Conservation (phyloP, 2,888 invertebrate species). For the Trachelus stipa region DNA sequence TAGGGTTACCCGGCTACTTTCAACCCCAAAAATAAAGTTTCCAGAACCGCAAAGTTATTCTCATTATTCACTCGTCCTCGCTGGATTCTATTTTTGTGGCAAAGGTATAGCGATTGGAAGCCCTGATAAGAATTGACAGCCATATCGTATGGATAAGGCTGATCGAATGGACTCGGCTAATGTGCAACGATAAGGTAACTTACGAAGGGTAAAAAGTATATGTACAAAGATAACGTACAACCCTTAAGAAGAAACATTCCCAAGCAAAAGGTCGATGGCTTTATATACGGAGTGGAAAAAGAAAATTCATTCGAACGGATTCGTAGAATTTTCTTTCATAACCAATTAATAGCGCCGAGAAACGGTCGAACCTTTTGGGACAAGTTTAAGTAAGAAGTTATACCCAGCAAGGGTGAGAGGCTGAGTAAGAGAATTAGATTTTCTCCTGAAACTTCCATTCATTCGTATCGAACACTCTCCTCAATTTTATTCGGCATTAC, state of each 20-base stretch:
- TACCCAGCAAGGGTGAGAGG: not conserved
- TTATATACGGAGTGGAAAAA: not conserved
- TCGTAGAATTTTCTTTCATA: not conserved
- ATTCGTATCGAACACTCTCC: not conserved
- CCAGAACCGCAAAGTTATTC: not conserved
- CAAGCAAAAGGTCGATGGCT: not conserved
- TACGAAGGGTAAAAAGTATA: not conserved
- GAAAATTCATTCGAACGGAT: not conserved
- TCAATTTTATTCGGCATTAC: not conserved
- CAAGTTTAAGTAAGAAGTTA: slow-evolving; percentile 24
- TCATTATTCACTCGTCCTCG: not conserved
- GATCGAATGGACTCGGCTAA: not conserved
- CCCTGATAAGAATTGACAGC: not conserved
- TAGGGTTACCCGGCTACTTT: not conserved
- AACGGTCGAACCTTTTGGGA: not conserved
- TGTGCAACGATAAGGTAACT: not conserved
- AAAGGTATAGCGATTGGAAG: not conserved
- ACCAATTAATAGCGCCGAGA: not conserved
- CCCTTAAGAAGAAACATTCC: not conserved
- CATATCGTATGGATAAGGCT: not conserved
- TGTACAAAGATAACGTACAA: not conserved
- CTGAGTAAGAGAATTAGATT: slow-evolving; percentile 9
- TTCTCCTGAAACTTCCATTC: slow-evolving; percentile 3
- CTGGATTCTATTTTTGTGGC: not conserved
- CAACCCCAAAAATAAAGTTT: not conserved